Evolutionary conservation across 2,113 vertebrate genomes (phyloP), one percentile per base, ranked within the genome.

Genomic region (Myrmecophaga tridactyla): DNA sequence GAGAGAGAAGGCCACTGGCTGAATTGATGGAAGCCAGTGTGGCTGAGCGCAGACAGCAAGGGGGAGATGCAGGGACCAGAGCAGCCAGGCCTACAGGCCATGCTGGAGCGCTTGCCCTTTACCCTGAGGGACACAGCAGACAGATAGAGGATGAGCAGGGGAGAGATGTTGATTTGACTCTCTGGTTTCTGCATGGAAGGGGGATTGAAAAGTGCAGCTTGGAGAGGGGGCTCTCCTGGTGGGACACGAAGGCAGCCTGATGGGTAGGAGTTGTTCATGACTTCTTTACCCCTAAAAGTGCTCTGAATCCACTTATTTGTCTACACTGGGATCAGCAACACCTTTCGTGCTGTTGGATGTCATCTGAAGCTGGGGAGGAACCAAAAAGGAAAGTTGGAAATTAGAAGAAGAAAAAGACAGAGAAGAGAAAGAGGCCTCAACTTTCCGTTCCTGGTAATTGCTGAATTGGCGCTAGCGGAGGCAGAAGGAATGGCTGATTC

Each of bases 401-500:
- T 97, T 96, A 96, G 91, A 86, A 95, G 96, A 96, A 86, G 95
- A 56, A 70, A 96, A 95, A 95, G 96, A 97, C 17, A 63, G 63
- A 43, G 34, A 43, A 27, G 70, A 43, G 93, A 48, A 7, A 13
- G 36, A 21, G 21, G 73, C 48, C 97, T 95, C 94, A 31, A n/a
- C 88, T 95, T 92, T 90, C 94, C 90, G 94, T 98, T 94, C 96
- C 97, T 93, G 97, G 93, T 97, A 96, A 97, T 94, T 96, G 96
- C 98, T 97, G 97, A 97, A 96, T 90, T 97, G 97, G 98, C 94
- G 69, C 97, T 96, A 84, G 86, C 69, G 95, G 95, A 98, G 98
- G 96, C 96, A 97, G 96, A 86, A 96, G 98, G 98, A 98, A 98
- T 97, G 98, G 98, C 98, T 97, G 97, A 98, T 98, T 97, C 97